These are phyloP conservation scores for Myotis lucifugus DNA, from an alignment of 2,113 vertebrate species.

Conservation along the genomic window DNA sequence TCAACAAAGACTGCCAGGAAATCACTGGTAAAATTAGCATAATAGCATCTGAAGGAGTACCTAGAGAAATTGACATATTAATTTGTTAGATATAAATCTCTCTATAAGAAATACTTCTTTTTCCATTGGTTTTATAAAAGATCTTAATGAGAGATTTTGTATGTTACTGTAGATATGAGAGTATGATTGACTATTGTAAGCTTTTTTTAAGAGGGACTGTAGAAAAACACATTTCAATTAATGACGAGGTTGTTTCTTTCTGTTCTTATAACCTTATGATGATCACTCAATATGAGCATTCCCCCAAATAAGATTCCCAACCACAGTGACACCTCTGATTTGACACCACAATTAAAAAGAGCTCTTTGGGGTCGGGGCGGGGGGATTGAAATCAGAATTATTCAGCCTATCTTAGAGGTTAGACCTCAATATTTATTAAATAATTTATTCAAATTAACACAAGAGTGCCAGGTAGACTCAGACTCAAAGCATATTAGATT, in stretches of 20 bases:
- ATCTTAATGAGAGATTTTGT: conserved; percentile 40
- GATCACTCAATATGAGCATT: not conserved
- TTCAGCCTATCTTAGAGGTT: not conserved
- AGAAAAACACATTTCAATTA: conserved; percentile 11
- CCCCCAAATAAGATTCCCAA: not conserved
- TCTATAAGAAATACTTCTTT: conserved; percentile 9
- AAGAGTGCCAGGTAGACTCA: not conserved
- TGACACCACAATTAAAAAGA: conserved; percentile 39
- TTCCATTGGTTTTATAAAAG: conserved; percentile 42
- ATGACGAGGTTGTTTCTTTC: not conserved
- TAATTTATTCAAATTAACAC: conserved; percentile 29
- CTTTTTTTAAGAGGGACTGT: conserved; percentile 32
- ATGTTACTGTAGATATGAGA: conserved; percentile 7
- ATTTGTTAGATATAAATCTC: conserved; percentile 42
- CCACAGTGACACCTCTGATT: not conserved
- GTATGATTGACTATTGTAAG: not conserved
- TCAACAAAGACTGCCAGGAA: conserved; percentile 14
- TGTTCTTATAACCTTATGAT: not conserved
- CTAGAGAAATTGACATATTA: conserved; percentile 23
- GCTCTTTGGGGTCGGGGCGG: not conserved
- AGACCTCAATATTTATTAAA: not conserved
- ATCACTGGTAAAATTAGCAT: not conserved
- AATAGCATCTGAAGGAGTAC: conserved; percentile 11
- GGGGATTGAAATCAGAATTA: not conserved
- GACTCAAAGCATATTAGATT: not conserved